Conservation (phyloP, 2,888 invertebrate genomes). For the Hypomecis punctinalis region DNA sequence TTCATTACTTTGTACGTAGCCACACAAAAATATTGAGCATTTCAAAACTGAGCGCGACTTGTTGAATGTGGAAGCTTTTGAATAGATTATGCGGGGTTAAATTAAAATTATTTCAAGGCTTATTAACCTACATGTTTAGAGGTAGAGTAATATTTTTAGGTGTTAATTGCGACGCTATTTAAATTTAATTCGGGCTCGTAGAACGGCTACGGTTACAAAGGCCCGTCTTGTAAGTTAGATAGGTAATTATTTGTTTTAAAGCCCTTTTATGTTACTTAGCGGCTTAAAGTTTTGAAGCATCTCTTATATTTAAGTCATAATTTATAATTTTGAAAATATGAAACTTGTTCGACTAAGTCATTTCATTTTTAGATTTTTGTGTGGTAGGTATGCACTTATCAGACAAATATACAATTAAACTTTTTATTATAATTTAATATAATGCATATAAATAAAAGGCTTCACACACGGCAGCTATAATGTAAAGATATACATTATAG, state of each 20-base stretch:
- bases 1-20: conserved; percentile 73
- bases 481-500: too few relatives aligned
- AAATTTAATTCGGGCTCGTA: neutral
- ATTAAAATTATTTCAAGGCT: conserved; percentile 67
- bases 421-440: too few relatives aligned
- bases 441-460: too few relatives aligned
- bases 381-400: too few relatives aligned
- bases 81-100: conserved; percentile 69
- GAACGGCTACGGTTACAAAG: conserved; percentile 4
- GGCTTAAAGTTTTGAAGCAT: conserved; percentile 1
- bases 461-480: too few relatives aligned
- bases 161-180: conserved; percentile 13
- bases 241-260: conserved; percentile 18
- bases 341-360: too few relatives aligned
- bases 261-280: conserved; percentile 1
- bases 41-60: conserved; percentile 68
- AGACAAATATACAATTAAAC: too few relatives aligned
- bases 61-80: conserved; percentile 72
- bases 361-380: too few relatives aligned
- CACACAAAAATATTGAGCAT: conserved; percentile 65
- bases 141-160: conserved; percentile 34
- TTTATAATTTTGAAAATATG: neutral
- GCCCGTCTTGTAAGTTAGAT: conserved; percentile 11
- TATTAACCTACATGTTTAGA: conserved; percentile 46
- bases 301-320: neutral